Evolutionary conservation across 2,888 invertebrate species (phyloP).

Genomic region (Branchipolynoe longqiensis): DNA sequence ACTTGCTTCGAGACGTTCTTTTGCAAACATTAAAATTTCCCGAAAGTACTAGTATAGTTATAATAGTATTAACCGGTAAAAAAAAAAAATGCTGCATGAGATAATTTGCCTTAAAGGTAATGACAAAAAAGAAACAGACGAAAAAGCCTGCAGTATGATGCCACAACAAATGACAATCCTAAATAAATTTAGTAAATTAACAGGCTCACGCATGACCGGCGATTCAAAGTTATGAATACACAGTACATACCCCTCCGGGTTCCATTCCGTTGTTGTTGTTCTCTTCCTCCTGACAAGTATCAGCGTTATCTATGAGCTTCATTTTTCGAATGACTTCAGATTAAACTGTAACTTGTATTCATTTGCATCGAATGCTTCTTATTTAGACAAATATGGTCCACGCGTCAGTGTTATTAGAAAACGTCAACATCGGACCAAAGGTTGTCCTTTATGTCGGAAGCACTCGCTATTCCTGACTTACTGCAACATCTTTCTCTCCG

Average conservation of each 20-base stretch:
- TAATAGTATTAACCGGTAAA: no score
- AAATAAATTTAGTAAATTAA: no score
- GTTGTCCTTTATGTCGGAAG: conserved; percentile 6
- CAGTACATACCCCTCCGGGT: background rate
- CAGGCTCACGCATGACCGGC: no score
- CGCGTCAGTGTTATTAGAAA: background rate
- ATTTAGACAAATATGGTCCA: conserved; percentile 27
- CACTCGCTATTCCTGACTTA: background rate
- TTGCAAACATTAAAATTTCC: no score
- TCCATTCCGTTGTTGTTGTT: conserved; percentile 24
- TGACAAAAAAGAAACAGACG: no score
- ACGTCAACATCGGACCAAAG: conserved; percentile 25
- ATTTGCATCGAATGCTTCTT: background rate
- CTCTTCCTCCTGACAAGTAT: conserved; percentile 2
- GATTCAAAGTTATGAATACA: no score
- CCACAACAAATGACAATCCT: no score
- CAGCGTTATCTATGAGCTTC: background rate
- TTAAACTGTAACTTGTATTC: conserved; percentile 18
- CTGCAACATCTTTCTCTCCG: conserved; percentile 38
- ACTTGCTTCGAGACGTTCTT: no score
- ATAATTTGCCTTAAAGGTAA: no score
- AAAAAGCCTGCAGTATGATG: no score
- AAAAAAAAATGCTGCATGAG: no score
- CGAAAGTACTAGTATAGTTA: no score
- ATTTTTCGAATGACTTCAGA: background rate